Conservation (phyloP, 2,888 invertebrate genomes). For the Caenorhabditis drosophilae region DNA sequence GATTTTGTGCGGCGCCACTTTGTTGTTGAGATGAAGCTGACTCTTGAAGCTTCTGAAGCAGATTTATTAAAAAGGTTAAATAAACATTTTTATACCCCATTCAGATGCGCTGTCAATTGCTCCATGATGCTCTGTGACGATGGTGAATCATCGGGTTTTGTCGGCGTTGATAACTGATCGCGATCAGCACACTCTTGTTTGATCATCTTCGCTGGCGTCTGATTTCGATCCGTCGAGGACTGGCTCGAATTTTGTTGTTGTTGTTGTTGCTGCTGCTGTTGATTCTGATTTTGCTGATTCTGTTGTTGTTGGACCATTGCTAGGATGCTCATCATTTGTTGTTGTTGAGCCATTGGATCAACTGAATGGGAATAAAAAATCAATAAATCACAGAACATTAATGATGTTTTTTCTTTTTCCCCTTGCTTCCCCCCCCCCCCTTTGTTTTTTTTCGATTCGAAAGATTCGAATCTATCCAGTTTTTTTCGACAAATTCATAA, state of each 20-base stretch:
- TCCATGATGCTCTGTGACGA: constrained; percentile 30
- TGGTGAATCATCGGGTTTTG: constrained; percentile 4
- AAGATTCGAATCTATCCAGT: neutral
- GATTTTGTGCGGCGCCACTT: neutral
- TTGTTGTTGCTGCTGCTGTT: constrained; percentile 21
- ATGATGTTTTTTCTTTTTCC: no score
- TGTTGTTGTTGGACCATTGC: constrained; percentile 22
- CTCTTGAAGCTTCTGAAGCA: no score
- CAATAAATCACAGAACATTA: no score
- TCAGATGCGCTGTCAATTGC: constrained; percentile 32
- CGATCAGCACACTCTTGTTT: constrained; percentile 5
- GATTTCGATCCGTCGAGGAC: constrained; percentile 5
- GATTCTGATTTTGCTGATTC: no score
- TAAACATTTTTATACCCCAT: constrained; percentile 16
- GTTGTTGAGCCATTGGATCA: constrained; percentile 24
- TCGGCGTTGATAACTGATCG: constrained; percentile 5
- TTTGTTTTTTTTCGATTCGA: neutral
- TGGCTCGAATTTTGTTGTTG: constrained; percentile 6
- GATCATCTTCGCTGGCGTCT: neutral
- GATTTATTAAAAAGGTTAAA: constrained; percentile 6
- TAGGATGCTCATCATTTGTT: constrained; percentile 34
- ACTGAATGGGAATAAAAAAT: constrained; percentile 20
- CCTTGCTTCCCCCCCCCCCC: neutral
- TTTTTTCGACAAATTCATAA: neutral
- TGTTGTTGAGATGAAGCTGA: neutral